Evolutionary conservation across 2,888 invertebrate genomes (phyloP).

Genomic region (Calliphora vomitoria): DNA sequence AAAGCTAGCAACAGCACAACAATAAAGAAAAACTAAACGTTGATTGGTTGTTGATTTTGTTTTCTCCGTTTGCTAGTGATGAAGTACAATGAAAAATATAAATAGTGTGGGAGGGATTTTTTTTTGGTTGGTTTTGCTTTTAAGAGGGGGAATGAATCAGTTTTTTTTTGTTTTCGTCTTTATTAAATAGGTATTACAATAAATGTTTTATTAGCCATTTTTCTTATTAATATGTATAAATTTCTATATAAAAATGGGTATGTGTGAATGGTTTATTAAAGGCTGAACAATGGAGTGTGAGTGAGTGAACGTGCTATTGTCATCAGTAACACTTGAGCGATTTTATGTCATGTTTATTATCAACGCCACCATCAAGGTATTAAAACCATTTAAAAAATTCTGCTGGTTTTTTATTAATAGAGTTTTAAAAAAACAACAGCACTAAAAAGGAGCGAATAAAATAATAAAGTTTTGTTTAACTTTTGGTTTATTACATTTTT

Average conservation of each 20-base stretch:
- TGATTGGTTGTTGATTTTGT: slow-evolving; percentile 70
- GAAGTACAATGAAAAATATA: slow-evolving; percentile 26
- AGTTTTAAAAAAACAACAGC: slow-evolving; percentile 4
- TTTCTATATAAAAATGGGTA: not conserved
- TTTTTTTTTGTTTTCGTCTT: slow-evolving; percentile 1
- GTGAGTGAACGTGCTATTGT: slow-evolving; percentile 32
- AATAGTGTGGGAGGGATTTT: slow-evolving; percentile 62
- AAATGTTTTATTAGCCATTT: slow-evolving; percentile 70
- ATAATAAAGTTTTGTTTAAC: slow-evolving; percentile 46
- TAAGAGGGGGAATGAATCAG: slow-evolving; percentile 40
- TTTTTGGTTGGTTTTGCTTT: not conserved
- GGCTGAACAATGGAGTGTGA: not conserved
- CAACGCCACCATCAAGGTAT: slow-evolving; percentile 66
- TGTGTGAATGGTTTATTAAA: not conserved
- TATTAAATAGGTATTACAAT: slow-evolving; percentile 13
- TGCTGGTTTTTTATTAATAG: slow-evolving; percentile 29
- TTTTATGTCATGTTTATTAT: slow-evolving; percentile 67
- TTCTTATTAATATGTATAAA: slow-evolving; percentile 2
- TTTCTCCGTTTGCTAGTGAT: slow-evolving; percentile 11
- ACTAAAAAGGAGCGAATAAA: slow-evolving; percentile 19
- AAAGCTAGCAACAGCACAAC: slow-evolving; percentile 18
- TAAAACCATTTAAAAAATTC: slow-evolving; percentile 58
- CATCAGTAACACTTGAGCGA: slow-evolving; percentile 70
- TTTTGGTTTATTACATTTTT: slow-evolving; percentile 53
- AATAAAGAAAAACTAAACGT: slow-evolving; percentile 73